Evolutionary conservation across 2,113 vertebrate genomes (phyloP), one percentile per base, ranked within the genome.

Genomic region (Neogale vison): DNA sequence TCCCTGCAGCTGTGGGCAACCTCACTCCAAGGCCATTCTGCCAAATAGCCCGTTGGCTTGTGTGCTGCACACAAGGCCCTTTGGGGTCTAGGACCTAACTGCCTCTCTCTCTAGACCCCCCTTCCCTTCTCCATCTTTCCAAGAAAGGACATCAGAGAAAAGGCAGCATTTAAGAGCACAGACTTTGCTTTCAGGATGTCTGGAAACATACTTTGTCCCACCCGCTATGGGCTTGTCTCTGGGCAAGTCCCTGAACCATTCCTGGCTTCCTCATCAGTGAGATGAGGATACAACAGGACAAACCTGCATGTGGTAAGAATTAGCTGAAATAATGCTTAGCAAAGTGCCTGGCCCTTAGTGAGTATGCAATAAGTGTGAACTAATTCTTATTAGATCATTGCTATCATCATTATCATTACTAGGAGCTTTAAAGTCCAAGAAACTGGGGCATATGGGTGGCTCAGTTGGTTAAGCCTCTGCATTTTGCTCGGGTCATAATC

Each of bases 11-110:
- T 72, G 36, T 6, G 0, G 59, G 47, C 57, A 76, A 3, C 26
- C 39, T 15, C 6, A 9, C 12, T 13, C 47, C 23, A 29, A 31
- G 50, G 17, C 17, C 3, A 11, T 1, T 15, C 7, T 2, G 4
- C 11, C 15, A 31, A 20, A 2, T 11, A 23, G 65, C 31, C 24
- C 23, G 1, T 1, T 10, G 63, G 17, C 36, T 55, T 15, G 1
- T 20, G 11, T 4, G 10, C 36, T 34, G 3, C 15, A 21, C 1
- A 24, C 1, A 31, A 80, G 80, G 74, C 31, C 24, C 67, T 72
- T 47, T n/a, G 42, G 29, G 77, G 57, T 23, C 76, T 65, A 47
- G 47, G 65, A 18, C 76, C 34, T 45, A 2, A 34, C 39, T 67
- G 7, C 45, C 59, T 61, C 1, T 20, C 26, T 61, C 50, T 77